Evolutionary conservation across 2,888 invertebrate species (phyloP).

Genomic region (Rotaria sp.): DNA sequence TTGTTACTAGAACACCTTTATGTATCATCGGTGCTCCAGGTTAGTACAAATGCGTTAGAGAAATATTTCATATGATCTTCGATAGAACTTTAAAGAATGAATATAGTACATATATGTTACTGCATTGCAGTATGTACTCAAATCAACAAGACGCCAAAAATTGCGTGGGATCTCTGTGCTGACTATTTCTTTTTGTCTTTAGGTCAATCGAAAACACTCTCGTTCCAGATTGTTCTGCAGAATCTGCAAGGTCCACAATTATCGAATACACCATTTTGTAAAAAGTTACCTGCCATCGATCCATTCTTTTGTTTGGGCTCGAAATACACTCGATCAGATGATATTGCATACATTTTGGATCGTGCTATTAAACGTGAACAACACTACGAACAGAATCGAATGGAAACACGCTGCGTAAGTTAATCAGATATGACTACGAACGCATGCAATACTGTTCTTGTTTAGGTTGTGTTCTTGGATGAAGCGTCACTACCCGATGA

Average conservation of each 20-base stretch:
- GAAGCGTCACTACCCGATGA: background rate
- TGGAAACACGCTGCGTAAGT: background rate
- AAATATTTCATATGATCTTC: too few relatives aligned
- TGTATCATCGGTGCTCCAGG: background rate
- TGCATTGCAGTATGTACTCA: too few relatives aligned
- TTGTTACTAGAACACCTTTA: background rate
- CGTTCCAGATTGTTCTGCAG: background rate
- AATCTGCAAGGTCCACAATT: background rate
- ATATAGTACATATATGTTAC: too few relatives aligned
- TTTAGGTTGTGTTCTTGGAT: background rate
- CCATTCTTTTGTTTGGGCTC: background rate
- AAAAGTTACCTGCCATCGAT: background rate
- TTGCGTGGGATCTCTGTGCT: background rate
- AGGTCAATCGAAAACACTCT: background rate
- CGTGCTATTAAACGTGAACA: conserved; percentile 4
- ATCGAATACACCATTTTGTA: background rate
- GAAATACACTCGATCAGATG: background rate
- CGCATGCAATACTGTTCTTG: background rate
- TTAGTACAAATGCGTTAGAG: background rate
- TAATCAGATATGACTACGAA: background rate
- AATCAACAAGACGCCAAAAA: too few relatives aligned
- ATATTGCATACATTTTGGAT: background rate
- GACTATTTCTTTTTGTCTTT: background rate
- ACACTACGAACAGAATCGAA: background rate
- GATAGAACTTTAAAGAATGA: too few relatives aligned